A percentile compares a stretch with the other conserved stretches of the same genome.
These are phyloP conservation scores for Hippocampus barbouri DNA, from an alignment of 2,113 vertebrate genomes.

Conservation along the genomic window DNA sequence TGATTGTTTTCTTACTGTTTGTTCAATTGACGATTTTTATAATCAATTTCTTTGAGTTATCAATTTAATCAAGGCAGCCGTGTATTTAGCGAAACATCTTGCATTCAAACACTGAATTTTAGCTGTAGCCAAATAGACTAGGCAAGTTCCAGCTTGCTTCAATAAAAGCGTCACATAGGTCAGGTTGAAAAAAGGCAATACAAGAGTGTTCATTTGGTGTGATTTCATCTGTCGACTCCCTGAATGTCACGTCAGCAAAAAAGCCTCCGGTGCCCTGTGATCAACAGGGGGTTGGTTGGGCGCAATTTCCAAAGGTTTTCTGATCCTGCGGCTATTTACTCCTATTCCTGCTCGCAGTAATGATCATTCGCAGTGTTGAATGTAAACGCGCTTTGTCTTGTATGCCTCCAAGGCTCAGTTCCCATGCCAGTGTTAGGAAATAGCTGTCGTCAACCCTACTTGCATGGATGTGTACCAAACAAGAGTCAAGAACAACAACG, in stretches of 20 bases:
- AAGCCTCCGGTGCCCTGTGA: slow-evolving; percentile 16
- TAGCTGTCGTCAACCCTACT: slow-evolving; percentile 20
- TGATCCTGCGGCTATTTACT: slow-evolving; percentile 25
- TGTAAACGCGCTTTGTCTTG: slow-evolving; percentile 4
- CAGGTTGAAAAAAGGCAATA: background rate
- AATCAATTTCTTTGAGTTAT: background rate
- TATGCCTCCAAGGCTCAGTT: slow-evolving; percentile 10
- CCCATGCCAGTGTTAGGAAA: slow-evolving; percentile 17
- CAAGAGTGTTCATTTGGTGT: slow-evolving; percentile 11
- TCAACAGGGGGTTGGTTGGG: background rate
- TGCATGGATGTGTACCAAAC: background rate
- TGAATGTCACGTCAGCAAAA: slow-evolving; percentile 26
- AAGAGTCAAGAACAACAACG: background rate
- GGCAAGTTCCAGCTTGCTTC: background rate
- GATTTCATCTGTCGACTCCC: slow-evolving; percentile 16
- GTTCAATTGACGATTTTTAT: background rate
- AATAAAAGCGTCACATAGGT: background rate
- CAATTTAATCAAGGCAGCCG: too few species aligned
- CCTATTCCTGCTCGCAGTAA: slow-evolving; percentile 5
- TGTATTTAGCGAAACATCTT: too few species aligned
- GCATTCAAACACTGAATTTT: background rate
- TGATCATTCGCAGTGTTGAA: slow-evolving; percentile 12
- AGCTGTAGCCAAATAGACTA: background rate
- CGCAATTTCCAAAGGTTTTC: slow-evolving; percentile 30
- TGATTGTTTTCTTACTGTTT: too few species aligned